Evolutionary conservation across 2,113 vertebrate species (phyloP), one percentile per base, ranked within the genome.

Genomic region (Podarcis raffonei): DNA sequence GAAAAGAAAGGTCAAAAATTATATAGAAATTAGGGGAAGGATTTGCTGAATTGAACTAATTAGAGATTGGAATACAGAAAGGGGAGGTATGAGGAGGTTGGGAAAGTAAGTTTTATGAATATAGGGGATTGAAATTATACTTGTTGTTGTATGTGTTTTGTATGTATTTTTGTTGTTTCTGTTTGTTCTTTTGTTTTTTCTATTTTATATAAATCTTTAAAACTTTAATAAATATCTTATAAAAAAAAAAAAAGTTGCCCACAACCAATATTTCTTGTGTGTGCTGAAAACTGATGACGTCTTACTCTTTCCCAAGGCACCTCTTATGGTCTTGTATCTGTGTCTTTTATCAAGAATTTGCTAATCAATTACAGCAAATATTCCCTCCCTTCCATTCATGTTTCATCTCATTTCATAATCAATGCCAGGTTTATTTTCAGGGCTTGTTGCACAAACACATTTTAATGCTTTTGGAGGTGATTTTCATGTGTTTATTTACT

Each of bases 401-500:
- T 59, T 84, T 59, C 84, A 75, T 6, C 0, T 88, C 87, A 87
- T 37, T 0, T 25, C 81, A 39, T 78, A 83, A 39, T 39, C 81
- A 72, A 48, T 81, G 81, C 77, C 12, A 88, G 1, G 83, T 89
- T 84, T 90, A 87, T 91, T 88, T 92, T 8, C 22, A 74, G 62
- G 83, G 25, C 20, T 89, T 69, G 0, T 90, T 92, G 90, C 37
- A 86, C 37, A 85, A 76, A 88, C 80, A 66, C 2, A 79, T 88
- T 88, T 89, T 89, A 90, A 88, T 81, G 18, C 0, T 25, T 2
- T 32, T 1, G 74, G 23, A 20, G 15, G 42, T 88, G 39, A 25
- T 1, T 89, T 91, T 91, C 74, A 65, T 76, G 22, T 27, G 80
- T 84, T 93, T 90, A 87, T 78, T 88, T 37, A 85, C 37, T 90